These are phyloP conservation scores for Omphaloscelis lunosa DNA, from an alignment of 2,888 invertebrate genomes.

Conservation along the genomic window DNA sequence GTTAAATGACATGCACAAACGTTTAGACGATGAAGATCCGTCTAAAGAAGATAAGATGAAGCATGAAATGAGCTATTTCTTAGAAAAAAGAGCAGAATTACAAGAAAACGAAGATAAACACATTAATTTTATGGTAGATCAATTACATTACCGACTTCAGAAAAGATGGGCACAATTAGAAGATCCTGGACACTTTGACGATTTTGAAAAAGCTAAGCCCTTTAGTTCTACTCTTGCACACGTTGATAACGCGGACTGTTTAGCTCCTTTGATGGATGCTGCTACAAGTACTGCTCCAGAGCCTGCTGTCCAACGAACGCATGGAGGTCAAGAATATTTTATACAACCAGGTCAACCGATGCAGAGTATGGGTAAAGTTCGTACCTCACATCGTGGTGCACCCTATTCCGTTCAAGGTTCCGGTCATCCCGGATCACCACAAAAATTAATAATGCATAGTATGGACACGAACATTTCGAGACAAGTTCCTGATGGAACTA, in stretches of 20 bases:
- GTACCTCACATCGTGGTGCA: not conserved
- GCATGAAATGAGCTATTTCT: conserved; percentile 71
- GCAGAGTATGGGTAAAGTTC: conserved; percentile 5
- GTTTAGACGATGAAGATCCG: conserved; percentile 50
- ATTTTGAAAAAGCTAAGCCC: conserved; percentile 67
- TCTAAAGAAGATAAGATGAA: conserved; percentile 67
- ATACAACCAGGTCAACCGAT: conserved; percentile 24
- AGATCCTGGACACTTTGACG: conserved; percentile 53
- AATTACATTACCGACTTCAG: conserved; percentile 71
- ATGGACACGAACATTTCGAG: not conserved
- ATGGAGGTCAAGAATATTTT: conserved; percentile 15
- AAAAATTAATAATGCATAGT: conserved; percentile 4
- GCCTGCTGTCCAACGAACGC: not conserved
- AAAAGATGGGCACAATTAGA: conserved; percentile 56
- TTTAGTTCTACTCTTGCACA: conserved; percentile 64
- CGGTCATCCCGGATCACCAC: not conserved
- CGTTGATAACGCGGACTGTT: conserved; percentile 46
- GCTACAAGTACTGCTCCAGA: conserved; percentile 12
- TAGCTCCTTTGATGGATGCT: conserved; percentile 48
- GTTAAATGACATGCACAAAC: conserved; percentile 71
- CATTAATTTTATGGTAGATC: conserved; percentile 73
- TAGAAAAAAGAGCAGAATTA: conserved; percentile 68
- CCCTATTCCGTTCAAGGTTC: conserved; percentile 12
- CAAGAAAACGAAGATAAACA: conserved; percentile 67
- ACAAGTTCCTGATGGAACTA: conserved; percentile 19